Base-by-base conservation (phyloP, 2,113 vertebrate species). In the Macroglossus sobrinus region DNA sequence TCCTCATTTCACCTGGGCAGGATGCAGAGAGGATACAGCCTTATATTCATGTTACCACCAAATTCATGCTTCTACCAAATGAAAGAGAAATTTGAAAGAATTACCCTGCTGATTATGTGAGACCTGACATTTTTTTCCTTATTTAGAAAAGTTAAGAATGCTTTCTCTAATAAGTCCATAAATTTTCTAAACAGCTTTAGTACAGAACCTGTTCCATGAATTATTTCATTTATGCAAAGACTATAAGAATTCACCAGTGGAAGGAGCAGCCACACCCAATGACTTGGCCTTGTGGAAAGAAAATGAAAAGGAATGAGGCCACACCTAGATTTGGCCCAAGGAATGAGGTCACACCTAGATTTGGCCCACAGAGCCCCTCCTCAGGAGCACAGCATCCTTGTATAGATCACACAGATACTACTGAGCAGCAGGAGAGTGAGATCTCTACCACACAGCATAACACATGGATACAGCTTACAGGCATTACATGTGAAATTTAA, bases 141-240 rank as follows among this genome's bases (percentile, higher is more conserved):
- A 93, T 94, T 66, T 89, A 96, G 89, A n/a, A 30, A 80, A 84
- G 28, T 78, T 55, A 53, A 90, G 40, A 86, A 57, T 4, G 0
- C 45, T 71, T 91, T 63, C 24, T 53, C 16, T 22, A 88, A 93
- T 75, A 61, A 69, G 68, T 55, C 33, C 43, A 57, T 85, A 26
- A 57, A 72, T 81, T 97, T 97, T 95, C 61, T 78, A 61, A 93
- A 86, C 10, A 75, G 26, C 16, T 26, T 50, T 47, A 53, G 19
- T 16, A 21, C 50, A 94, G 59, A 72, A 84, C 38, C 68, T 88
- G 76, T 38, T 71, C 66, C 61, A 14, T 28, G n/a, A 75, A 50
- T 63, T 59, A 28, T 57, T 91, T 80, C 33, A 35, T 89, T 92
- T 35, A n/a, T 26, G 69, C 53, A 76, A 90, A 95, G 8, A 43